Base-by-base conservation (phyloP, 35 echinoderm and acorn worm species). In the Nesometra sesokonis region DNA sequence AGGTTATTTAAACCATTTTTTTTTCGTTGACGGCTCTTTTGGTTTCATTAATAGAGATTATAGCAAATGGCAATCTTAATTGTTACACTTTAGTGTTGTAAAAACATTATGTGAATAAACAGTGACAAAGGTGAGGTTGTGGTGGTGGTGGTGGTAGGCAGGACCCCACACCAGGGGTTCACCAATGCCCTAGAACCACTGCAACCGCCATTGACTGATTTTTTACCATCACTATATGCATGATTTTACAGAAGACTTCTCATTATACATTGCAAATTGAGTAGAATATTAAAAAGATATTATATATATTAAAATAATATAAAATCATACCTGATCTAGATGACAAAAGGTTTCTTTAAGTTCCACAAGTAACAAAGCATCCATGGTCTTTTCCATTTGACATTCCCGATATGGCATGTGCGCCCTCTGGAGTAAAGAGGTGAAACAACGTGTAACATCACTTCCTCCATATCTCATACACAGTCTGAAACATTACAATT, bases 291-390 rank as follows among this genome's bases (percentile, higher is more conserved):
- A n/a, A n/a, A n/a, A n/a, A n/a, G n/a, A n/a, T n/a, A n/a, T n/a
- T n/a, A n/a, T n/a, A n/a, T n/a, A n/a, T n/a, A n/a, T n/a, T n/a
- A n/a, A n/a, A n/a, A n/a, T n/a, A n/a, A n/a, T n/a, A n/a, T n/a
- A n/a, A n/a, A n/a, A n/a, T n/a, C 29, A 77, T 52, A 93, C 93
- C 85, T 97, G 94, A 47, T 93, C 91, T 15, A 97, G 78, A 77
- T 93, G 95, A 87, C 95, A 97, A 82, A 97, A 97, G 27, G 91
- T 97, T 88, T 97, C 95, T 83, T 97, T 97, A 11, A 97, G 89
- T 86, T 91, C 92, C 0, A 91, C 35, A 30, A 97, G 33, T 17
- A 97, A 86, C 0, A 97, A 87, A 11, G 95, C 92, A 86, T 97
- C 95, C 95, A 97, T 97, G 15, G 89, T 97, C 46, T 88, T 89